Evolutionary conservation across 2,888 invertebrate genomes (phyloP).

Genomic region (Ariolimax columbianus): DNA sequence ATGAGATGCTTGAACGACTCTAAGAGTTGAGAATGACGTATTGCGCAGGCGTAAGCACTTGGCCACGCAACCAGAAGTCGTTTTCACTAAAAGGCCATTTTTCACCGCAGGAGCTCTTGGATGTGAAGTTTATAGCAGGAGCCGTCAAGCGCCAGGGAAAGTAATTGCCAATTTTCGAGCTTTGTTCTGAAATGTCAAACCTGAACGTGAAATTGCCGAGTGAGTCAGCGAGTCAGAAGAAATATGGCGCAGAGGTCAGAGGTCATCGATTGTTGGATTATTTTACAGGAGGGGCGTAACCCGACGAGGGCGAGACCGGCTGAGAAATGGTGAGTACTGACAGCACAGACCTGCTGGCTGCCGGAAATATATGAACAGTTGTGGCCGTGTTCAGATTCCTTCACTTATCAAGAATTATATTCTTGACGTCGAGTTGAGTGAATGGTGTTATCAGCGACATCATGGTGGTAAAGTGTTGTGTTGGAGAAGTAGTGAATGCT

Average conservation of each 20-base stretch:
- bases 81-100: conserved; percentile 49
- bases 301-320: conserved; percentile 28
- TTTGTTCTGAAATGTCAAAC: conserved; percentile 49
- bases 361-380: conserved; percentile 35
- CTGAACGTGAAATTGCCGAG: conserved; percentile 44
- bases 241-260: conserved; percentile 39
- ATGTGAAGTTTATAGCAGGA: conserved; percentile 46
- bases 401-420: neutral
- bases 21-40: conserved; percentile 16
- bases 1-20: neutral
- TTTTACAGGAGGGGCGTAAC: conserved; percentile 44
- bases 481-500: too few relatives aligned
- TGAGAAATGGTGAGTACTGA: conserved; percentile 34
- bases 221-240: conserved; percentile 45
- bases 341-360: conserved; percentile 36
- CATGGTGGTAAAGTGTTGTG: too few relatives aligned
- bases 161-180: conserved; percentile 49
- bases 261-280: conserved; percentile 50
- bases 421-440: neutral
- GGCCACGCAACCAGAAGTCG: conserved; percentile 37
- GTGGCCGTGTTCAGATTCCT: neutral
- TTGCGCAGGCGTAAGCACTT: conserved; percentile 28
- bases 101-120: conserved; percentile 36
- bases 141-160: conserved; percentile 36
- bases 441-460: neutral